Percentiles rank a stretch among this genome's conserved stretches.
These are phyloP conservation scores for Drosophila melanosoma DNA, from an alignment of 2,888 invertebrate species.

Conservation along the genomic window DNA sequence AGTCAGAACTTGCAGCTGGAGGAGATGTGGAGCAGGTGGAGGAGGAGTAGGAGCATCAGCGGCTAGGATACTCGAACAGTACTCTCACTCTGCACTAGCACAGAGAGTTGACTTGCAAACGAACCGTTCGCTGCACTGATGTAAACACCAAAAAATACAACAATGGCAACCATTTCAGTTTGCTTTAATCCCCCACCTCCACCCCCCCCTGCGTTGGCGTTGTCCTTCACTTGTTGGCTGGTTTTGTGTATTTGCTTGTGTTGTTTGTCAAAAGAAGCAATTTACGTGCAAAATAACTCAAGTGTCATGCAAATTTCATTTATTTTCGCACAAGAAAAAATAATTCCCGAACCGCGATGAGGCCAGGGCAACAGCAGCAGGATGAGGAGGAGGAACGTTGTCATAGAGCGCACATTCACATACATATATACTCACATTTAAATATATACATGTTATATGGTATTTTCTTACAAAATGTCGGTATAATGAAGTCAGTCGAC, in stretches of 20 bases:
- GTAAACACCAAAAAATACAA: conserved; percentile 81
- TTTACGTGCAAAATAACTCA: conserved; percentile 84
- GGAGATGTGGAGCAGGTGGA: not conserved
- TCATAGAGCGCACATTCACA: conserved; percentile 62
- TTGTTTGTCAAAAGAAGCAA: conserved; percentile 83
- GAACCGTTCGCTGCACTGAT: conserved; percentile 68
- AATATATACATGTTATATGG: conserved; percentile 41
- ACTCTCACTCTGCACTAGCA: conserved; percentile 40
- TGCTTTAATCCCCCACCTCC: conserved; percentile 34
- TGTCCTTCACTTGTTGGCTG: conserved; percentile 43
- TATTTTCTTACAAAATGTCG: conserved; percentile 69
- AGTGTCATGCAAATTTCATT: conserved; percentile 84
- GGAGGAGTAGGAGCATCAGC: conserved; percentile 6
- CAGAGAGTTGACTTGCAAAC: conserved; percentile 59
- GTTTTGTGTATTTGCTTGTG: conserved; percentile 74
- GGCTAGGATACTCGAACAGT: conserved; percentile 22
- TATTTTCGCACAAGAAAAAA: conserved; percentile 79
- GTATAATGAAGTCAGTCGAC: conserved; percentile 77
- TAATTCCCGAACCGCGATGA: conserved; percentile 69
- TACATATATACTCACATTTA: conserved; percentile 8
- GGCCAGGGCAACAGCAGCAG: conserved; percentile 25
- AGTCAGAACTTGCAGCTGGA: conserved; percentile 11
- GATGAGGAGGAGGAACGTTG: conserved; percentile 42
- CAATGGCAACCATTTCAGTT: conserved; percentile 76
- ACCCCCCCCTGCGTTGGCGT: conserved; percentile 1